Base-by-base conservation (phyloP, 2,113 vertebrate species). In the Anolis sagrei region DNA sequence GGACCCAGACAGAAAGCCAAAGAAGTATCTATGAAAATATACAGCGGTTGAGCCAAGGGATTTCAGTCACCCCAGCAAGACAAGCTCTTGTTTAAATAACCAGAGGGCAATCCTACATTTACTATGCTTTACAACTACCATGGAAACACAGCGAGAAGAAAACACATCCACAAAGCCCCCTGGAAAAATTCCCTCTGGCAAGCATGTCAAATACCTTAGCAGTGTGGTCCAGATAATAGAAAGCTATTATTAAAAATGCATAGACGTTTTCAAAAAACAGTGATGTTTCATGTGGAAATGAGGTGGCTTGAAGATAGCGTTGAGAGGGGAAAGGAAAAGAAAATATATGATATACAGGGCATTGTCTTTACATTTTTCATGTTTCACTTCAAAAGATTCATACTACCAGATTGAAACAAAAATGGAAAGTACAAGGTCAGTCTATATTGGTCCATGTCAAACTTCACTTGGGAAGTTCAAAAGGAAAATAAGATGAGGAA, bases 161-260 rank as follows among this genome's bases (percentile, higher is more conserved):
- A 72, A 64, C 72, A 61, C 64, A 85, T 32, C 90, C 68, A 90
- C 18, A 91, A 90, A 90, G 91, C 86, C 88, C 88, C 70, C 62
- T 85, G 84, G 89, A 91, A 85, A 91, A 93, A 94, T 93, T 90
- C 84, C 87, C 83, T 88, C 84, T 93, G 90, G 90, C 93, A 94
- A 86, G 89, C 32, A 49, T 68, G 79, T n/a, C 75, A 88, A 91
- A 95, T 93, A 92, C 85, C 90, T 89, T 51, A 54, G 19, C 44
- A 51, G 68, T 70, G 23, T 76, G n/a, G 61, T 64, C 58, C 44
- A n/a, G 62, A 51, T 66, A 84, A 76, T 32, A 84, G 58, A 76
- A 21, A 68, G n/a, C 18, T 66, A 61, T 66, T 61, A 76, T 84
- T 84, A 76, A 76, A 83, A 94, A 93, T 83, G 62, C 79, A 79